Evolutionary conservation across 1,140 invertebrate genomes (phyloP), one percentile per base, ranked within the genome.

Genomic region (Caerostris darwini): DNA sequence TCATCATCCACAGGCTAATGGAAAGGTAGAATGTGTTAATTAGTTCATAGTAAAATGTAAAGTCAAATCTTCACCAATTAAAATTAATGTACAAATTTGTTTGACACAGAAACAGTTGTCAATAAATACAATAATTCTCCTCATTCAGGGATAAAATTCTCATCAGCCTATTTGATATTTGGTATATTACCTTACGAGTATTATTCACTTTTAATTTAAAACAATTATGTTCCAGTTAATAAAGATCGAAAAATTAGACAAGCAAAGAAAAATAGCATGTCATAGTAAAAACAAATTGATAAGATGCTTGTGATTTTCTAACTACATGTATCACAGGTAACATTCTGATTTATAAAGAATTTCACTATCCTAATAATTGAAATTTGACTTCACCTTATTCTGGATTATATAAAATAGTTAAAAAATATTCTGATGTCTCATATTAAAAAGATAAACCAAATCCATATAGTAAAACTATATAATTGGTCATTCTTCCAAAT

Each of bases 21-120:
- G 83, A 4, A 87, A 87, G 50, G n/a, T 8, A 19, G 58, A 58
- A 64, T 4, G 58, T 17, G 59, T 87, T 58, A 87, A 87, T 53
- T 59, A 87, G 64, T 64, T 19, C 3, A 64, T 87, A 64, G 58
- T 64, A 64, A 87, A 87, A 64, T 87, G 58, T 53, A 87, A 87
- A 87, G 34, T 34, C 34, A 34, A 34, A 34, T 64, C 19, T 34
- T 61, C n/a, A 0, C 64, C 8, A 6, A 6, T 3, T 58, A 64
- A 87, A 64, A 8, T 87, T 50, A n/a, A n/a, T 64, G 59, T 3
- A 87, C 85, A 58, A 61, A 64, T 34, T 34, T 59, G 5, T 57
- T 87, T 5, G 85, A 87, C 0, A 87, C n/a, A 12, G 59, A 64
- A 53, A 58, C 34, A 34, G 2, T 34, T 34, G 34, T 53, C 14